A percentile compares a stretch with the other conserved stretches of the same genome.
These are phyloP conservation scores for Eurypyga helias DNA, from an alignment of 2,113 vertebrate species.

Conservation along the genomic window DNA sequence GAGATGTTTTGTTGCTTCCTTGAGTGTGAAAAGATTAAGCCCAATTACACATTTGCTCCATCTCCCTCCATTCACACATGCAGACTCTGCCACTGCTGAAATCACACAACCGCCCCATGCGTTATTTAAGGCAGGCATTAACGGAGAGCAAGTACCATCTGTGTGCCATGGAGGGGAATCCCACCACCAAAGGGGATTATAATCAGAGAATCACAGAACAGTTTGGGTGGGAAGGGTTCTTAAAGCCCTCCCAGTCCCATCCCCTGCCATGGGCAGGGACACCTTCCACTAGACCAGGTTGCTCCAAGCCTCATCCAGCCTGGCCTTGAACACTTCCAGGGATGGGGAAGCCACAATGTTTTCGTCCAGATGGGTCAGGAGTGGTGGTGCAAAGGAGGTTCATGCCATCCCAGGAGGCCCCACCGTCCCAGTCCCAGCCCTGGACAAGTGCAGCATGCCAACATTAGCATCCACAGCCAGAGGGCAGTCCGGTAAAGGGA, in stretches of 20 bases:
- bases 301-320: too few relatives aligned
- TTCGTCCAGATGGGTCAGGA: background rate
- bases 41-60: background rate
- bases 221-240: too few relatives aligned
- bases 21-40: constrained; percentile 33
- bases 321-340: too few relatives aligned
- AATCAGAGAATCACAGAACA: too few relatives aligned
- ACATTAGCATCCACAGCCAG: background rate
- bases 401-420: background rate
- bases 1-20: constrained; percentile 29
- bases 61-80: background rate
- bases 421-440: too few relatives aligned
- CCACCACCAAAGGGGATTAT: too few relatives aligned
- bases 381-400: background rate
- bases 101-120: background rate
- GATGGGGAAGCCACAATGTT: too few relatives aligned
- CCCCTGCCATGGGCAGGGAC: too few relatives aligned
- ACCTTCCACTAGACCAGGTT: too few relatives aligned
- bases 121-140: background rate
- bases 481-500: background rate
- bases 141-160: background rate
- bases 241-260: too few relatives aligned
- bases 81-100: background rate
- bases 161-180: background rate
- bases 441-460: fast-evolving